A percentile compares a stretch with the other conserved stretches of the same genome.
Conservation (phyloP, 2,797 vertebrate species). For the Discoglossus pictus region DNA sequence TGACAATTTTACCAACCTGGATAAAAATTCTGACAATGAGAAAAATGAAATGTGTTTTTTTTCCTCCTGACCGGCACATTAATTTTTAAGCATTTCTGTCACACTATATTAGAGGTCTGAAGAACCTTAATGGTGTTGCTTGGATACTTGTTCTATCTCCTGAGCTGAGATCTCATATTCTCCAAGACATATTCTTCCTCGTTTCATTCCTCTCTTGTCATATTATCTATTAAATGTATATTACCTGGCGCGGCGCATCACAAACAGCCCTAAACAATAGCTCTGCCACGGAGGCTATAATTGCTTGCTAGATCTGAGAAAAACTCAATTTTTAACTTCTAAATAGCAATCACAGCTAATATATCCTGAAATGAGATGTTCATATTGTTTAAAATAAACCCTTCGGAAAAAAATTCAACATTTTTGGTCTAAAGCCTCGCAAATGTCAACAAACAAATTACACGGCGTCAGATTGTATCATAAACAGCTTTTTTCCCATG, state of each 20-base stretch:
- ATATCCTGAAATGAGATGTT: too few species aligned
- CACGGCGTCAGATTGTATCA: too few species aligned
- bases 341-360: too few species aligned
- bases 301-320: too few species aligned
- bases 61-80: conserved; percentile 47
- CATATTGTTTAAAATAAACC: too few species aligned
- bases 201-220: conserved; percentile 41
- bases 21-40: conserved; percentile 51
- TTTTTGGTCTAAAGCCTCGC: too few species aligned
- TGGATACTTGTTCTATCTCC: conserved; percentile 6
- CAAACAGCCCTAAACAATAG: conserved; percentile 7
- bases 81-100: conserved; percentile 64
- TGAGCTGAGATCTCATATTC: conserved; percentile 31
- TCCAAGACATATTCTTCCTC: conserved; percentile 51
- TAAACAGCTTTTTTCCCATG: too few species aligned
- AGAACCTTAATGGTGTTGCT: conserved; percentile 29
- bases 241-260: conserved; percentile 38
- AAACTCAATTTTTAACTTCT: too few species aligned
- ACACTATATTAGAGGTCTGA: conserved; percentile 47
- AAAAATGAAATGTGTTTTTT: conserved; percentile 52
- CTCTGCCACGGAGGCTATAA: too few species aligned
- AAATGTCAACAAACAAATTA: too few species aligned
- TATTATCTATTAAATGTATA: conserved; percentile 42
- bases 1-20: conserved; percentile 53
- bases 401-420: too few species aligned